Conservation (phyloP, 2,888 invertebrate genomes). For the Pollenia labialis region DNA sequence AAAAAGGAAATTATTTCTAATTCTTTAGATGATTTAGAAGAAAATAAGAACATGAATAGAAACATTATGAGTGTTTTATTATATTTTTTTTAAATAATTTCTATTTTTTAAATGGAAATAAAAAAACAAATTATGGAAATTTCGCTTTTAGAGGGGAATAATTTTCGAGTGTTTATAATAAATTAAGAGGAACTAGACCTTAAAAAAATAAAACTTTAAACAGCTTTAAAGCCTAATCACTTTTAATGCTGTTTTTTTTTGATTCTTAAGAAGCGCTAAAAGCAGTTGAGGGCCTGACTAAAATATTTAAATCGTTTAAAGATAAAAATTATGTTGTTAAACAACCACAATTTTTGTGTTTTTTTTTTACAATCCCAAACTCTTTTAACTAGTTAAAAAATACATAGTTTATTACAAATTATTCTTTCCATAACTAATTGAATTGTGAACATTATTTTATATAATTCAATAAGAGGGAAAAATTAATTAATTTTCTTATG, state of each 20-base stretch:
- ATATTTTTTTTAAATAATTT: constrained; percentile 1
- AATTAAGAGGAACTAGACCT: too few relatives aligned
- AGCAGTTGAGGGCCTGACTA: too few relatives aligned
- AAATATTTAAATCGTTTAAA: too few relatives aligned
- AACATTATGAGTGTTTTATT: constrained; percentile 44
- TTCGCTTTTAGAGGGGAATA: background rate
- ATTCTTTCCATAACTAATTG: constrained; percentile 34
- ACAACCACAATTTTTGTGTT: background rate
- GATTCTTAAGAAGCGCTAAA: too few relatives aligned
- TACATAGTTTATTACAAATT: background rate
- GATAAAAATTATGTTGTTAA: too few relatives aligned
- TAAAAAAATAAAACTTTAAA: too few relatives aligned
- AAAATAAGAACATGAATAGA: constrained; percentile 22
- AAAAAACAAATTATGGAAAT: background rate
- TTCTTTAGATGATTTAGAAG: background rate
- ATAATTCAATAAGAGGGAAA: constrained; percentile 6
- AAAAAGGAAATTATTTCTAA: constrained; percentile 29
- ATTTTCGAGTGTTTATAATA: background rate
- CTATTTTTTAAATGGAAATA: background rate
- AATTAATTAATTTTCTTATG: constrained; percentile 63
- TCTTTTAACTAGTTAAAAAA: constrained; percentile 39
- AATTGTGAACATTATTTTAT: constrained; percentile 31
- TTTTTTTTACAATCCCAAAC: background rate
- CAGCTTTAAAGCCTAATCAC: too few relatives aligned
- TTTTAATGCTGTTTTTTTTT: too few relatives aligned